phyloP scores from a whole-genome alignment of 2,888 invertebrate genomes.

The Teleogryllus oceanicus region DNA sequence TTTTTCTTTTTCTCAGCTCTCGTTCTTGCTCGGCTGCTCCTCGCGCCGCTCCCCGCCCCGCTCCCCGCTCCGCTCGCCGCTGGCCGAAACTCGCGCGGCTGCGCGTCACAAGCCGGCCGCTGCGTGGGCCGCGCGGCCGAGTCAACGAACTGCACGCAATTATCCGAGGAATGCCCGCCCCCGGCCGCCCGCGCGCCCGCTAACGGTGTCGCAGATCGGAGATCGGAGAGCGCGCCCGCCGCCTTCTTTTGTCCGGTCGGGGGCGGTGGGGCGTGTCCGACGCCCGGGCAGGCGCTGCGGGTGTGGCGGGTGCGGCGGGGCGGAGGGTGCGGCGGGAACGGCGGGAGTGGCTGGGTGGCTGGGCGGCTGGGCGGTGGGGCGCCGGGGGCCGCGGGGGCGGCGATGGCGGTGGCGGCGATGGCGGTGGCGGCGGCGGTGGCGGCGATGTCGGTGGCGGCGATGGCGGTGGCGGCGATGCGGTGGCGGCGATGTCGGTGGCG shows the following conservation, averaged over 20 bases:
- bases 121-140: constrained; percentile 10
- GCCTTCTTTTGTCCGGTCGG: constrained; percentile 1
- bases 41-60: background rate
- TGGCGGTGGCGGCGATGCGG: too few relatives aligned
- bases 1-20: too few relatives aligned
- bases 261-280: background rate
- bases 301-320: background rate
- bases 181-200: background rate
- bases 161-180: constrained; percentile 18
- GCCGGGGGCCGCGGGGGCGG: background rate
- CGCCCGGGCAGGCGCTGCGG: background rate
- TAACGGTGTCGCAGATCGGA: background rate
- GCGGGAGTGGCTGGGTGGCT: background rate
- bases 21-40: too few relatives aligned
- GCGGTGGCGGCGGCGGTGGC: too few relatives aligned
- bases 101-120: background rate
- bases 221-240: constrained; percentile 9
- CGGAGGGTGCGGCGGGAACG: fast-evolving
- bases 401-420: too few relatives aligned
- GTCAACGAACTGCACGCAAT: constrained; percentile 18
- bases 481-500: too few relatives aligned
- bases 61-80: background rate
- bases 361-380: background rate
- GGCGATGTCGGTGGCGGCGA: too few relatives aligned
- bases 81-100: background rate